Conservation (phyloP, 2,888 invertebrate genomes). For the Poecilus cupreus region DNA sequence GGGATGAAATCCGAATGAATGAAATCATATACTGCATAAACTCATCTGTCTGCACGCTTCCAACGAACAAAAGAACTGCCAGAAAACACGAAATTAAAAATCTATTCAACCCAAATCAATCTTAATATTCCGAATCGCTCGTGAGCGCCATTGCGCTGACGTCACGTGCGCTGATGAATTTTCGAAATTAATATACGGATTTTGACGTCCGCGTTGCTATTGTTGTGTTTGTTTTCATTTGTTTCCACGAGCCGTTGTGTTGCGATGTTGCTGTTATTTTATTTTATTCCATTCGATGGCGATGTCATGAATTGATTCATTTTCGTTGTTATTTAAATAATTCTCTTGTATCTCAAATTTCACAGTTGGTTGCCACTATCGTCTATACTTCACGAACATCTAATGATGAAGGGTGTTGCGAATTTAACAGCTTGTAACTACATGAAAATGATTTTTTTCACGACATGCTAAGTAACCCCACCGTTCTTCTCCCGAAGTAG, state of each 20-base stretch:
- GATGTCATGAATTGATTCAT: not conserved
- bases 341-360: not conserved
- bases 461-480: too few relatives aligned
- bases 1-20: conserved; percentile 69
- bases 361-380: too few relatives aligned
- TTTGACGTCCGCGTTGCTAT: conserved; percentile 40
- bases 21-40: conserved; percentile 71
- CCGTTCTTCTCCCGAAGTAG: too few relatives aligned
- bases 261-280: not conserved
- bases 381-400: too few relatives aligned
- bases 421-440: too few relatives aligned
- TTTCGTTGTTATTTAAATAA: conserved; percentile 37
- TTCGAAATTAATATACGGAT: conserved; percentile 55
- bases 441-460: too few relatives aligned
- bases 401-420: too few relatives aligned
- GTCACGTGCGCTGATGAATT: conserved; percentile 56
- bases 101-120: conserved; percentile 63
- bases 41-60: conserved; percentile 65
- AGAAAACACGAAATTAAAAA: conserved; percentile 71
- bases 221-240: conserved; percentile 51
- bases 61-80: conserved; percentile 68
- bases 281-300: conserved; percentile 9
- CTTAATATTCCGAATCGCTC: conserved; percentile 45
- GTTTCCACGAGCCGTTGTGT: not conserved
- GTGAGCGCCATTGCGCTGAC: conserved; percentile 31